Evolutionary conservation across 2,113 vertebrate species (phyloP).

Genomic region (Xenotilapia caudafasciata): DNA sequence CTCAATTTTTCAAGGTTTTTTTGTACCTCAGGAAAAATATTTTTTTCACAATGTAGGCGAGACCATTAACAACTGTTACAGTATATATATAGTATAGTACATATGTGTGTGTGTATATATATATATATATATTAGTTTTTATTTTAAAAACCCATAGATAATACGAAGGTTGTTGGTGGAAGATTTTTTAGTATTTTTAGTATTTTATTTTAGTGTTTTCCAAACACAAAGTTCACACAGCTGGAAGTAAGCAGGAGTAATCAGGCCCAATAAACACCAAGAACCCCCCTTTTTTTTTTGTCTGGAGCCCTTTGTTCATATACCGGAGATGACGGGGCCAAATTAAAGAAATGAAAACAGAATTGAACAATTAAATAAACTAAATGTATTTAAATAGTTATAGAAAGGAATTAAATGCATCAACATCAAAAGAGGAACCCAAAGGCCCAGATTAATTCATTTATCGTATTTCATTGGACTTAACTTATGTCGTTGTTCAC

Average conservation of each 20-base stretch:
- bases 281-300: not conserved
- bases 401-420: not conserved
- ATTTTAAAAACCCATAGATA: not conserved
- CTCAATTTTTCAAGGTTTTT: not conserved
- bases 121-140: not conserved
- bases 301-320: not conserved
- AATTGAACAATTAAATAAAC: not conserved
- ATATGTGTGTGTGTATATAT: fast-evolving
- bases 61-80: not conserved
- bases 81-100: not conserved
- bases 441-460: not conserved
- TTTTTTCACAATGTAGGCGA: not conserved
- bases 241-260: not conserved
- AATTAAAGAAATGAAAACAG: not conserved
- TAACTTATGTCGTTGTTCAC: not conserved
- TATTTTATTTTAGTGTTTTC: not conserved
- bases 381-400: not conserved
- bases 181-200: not conserved
- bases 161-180: fast-evolving
- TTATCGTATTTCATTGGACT: not conserved
- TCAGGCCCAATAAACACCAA: not conserved
- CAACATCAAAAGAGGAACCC: fast-evolving
- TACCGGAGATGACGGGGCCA: not conserved
- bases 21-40: not conserved
- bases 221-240: not conserved